phyloP scores from a whole-genome alignment of 2,888 invertebrate species.

The Ommatoiulus sabulosus region DNA sequence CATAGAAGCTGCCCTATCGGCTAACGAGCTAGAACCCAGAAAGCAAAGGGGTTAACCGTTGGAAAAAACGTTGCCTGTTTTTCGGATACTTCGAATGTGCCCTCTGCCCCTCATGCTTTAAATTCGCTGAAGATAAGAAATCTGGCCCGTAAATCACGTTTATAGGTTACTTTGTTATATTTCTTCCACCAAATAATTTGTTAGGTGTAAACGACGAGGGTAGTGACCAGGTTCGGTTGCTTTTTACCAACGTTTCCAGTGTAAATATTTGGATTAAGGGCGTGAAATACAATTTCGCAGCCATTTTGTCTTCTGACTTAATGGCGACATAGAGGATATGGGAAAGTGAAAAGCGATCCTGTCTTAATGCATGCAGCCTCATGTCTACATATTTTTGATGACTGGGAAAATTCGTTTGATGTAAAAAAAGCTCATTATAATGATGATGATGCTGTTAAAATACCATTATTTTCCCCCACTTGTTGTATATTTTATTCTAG shows the following conservation, averaged over 20 bases:
- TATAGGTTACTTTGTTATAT: slow-evolving; percentile 4
- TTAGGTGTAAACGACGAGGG: not conserved
- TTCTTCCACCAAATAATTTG: slow-evolving; percentile 21
- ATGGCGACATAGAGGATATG: not conserved
- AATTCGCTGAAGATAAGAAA: slow-evolving; percentile 27
- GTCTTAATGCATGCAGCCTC: not conserved
- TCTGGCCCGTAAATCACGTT: slow-evolving; percentile 11
- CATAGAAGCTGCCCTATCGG: slow-evolving; percentile 20
- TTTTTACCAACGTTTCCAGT: not conserved
- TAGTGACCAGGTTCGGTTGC: not conserved
- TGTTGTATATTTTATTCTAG: too few relatives aligned
- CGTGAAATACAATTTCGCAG: not conserved
- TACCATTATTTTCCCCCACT: too few relatives aligned
- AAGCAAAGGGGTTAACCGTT: not conserved
- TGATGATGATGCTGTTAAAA: not conserved
- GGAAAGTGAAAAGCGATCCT: not conserved
- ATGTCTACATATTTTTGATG: not conserved
- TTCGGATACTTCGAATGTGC: not conserved
- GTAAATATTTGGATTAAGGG: slow-evolving; percentile 21
- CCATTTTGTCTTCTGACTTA: not conserved
- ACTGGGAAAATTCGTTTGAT: not conserved
- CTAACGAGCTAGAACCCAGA: slow-evolving; percentile 1
- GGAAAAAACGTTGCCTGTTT: not conserved
- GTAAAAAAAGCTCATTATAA: not conserved
- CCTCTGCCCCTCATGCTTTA: slow-evolving; percentile 2